Conservation (phyloP, 1,140 invertebrate genomes). For the Pristionchus pacificus region DNA sequence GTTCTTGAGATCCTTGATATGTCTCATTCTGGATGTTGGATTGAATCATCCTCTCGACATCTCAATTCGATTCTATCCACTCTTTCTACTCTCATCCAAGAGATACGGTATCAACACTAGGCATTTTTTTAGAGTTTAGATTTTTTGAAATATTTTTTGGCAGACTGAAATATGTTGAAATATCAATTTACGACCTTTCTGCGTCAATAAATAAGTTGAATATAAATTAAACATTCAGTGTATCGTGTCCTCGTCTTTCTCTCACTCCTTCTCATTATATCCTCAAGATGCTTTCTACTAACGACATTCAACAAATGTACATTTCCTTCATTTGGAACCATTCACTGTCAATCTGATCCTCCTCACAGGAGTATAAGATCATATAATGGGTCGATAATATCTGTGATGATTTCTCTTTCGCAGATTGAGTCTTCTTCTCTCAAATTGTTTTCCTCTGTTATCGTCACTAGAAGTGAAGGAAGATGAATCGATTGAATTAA, state of each 20-base stretch:
- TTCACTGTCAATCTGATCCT: no score
- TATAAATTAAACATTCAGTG: neutral
- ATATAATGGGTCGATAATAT: neutral
- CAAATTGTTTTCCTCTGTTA: slow-evolving; percentile 19
- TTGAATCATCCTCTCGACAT: neutral
- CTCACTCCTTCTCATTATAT: slow-evolving; percentile 9
- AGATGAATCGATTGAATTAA: no score
- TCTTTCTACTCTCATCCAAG: neutral
- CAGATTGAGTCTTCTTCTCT: slow-evolving; percentile 8
- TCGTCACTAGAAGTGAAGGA: neutral
- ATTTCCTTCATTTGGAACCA: slow-evolving; percentile 2
- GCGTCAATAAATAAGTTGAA: no score
- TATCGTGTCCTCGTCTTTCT: slow-evolving; percentile 1
- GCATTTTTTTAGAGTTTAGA: no score
- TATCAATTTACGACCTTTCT: no score
- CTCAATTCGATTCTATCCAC: neutral
- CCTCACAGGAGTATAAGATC: neutral
- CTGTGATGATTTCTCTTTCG: neutral
- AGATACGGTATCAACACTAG: neutral
- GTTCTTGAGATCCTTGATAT: neutral
- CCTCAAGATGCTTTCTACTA: slow-evolving; percentile 14
- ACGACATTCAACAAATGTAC: slow-evolving; percentile 10
- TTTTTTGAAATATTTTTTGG: no score
- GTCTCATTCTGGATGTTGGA: neutral
- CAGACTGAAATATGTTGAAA: no score